Conservation (phyloP, 2,888 invertebrate genomes). For the Minunthozetes semirufus region DNA sequence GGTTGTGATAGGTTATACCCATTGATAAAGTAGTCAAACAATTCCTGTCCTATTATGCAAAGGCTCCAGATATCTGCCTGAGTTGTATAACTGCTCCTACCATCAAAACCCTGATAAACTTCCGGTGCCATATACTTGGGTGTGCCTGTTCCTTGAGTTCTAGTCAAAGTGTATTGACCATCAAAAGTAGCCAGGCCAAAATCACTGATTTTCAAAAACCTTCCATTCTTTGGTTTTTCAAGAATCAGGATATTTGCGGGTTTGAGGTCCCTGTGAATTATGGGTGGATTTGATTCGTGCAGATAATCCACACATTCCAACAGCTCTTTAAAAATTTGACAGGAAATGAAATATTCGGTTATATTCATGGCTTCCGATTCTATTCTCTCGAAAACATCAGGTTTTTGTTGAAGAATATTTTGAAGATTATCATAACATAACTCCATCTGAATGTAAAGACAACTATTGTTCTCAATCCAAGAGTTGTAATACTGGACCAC, state of each 20-base stretch:
- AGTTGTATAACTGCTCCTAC: too few relatives aligned
- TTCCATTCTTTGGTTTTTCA: background rate
- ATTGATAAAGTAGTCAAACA: too few relatives aligned
- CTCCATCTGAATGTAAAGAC: background rate
- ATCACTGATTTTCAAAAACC: background rate
- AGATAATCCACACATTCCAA: background rate
- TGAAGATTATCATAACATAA: background rate
- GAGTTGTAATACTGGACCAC: background rate
- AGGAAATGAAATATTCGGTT: background rate
- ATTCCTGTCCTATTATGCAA: background rate
- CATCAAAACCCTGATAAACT: background rate
- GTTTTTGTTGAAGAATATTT: background rate
- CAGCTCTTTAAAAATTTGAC: background rate
- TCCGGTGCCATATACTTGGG: background rate
- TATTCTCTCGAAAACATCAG: background rate
- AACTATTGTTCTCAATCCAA: background rate
- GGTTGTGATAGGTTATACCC: too few relatives aligned
- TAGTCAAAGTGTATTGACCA: background rate
- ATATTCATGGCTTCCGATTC: background rate
- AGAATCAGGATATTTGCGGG: background rate
- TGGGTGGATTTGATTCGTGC: background rate
- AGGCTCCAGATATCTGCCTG: background rate
- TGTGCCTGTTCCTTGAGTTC: background rate
- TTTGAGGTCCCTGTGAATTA: slow-evolving; percentile 1
- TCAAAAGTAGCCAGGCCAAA: background rate